Conservation (phyloP, 2,113 vertebrate genomes). For the Hypomesus transpacificus region DNA sequence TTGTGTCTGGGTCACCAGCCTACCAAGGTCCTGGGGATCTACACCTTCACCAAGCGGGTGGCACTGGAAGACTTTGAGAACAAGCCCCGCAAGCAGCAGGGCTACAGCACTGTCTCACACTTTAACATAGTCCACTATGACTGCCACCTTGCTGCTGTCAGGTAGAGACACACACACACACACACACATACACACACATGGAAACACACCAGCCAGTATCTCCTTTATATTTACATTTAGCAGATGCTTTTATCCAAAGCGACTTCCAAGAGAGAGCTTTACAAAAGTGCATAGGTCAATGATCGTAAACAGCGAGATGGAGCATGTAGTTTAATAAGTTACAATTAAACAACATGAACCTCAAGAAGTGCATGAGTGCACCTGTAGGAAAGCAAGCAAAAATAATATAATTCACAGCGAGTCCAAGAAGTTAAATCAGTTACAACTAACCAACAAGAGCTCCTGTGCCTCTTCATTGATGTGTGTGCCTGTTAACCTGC, state of each 20-base stretch:
- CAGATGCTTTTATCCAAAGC: no score
- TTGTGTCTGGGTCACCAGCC: slow-evolving; percentile 69
- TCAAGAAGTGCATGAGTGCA: no score
- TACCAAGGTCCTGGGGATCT: slow-evolving; percentile 95
- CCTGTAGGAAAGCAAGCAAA: no score
- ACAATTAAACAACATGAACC: no score
- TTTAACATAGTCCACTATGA: slow-evolving; percentile 99
- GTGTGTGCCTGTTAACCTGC: not conserved
- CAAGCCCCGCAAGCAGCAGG: slow-evolving; percentile 96
- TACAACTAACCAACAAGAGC: no score
- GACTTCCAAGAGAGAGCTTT: no score
- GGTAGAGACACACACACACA: slow-evolving; percentile 63
- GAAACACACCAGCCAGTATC: not conserved
- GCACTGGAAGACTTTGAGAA: slow-evolving; percentile 93
- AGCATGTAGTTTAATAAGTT: no score
- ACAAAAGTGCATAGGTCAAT: no score
- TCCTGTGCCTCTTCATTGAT: not conserved
- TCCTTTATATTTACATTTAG: no score
- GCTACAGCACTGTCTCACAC: slow-evolving; percentile 98
- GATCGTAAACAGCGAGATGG: no score
- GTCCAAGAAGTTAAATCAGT: no score
- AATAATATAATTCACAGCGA: no score
- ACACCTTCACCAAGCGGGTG: slow-evolving; percentile 97
- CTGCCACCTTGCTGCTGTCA: slow-evolving; percentile 94
- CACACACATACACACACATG: not conserved